These are phyloP conservation scores for Andricus curvator DNA, from an alignment of 2,888 invertebrate species.

Conservation along the genomic window DNA sequence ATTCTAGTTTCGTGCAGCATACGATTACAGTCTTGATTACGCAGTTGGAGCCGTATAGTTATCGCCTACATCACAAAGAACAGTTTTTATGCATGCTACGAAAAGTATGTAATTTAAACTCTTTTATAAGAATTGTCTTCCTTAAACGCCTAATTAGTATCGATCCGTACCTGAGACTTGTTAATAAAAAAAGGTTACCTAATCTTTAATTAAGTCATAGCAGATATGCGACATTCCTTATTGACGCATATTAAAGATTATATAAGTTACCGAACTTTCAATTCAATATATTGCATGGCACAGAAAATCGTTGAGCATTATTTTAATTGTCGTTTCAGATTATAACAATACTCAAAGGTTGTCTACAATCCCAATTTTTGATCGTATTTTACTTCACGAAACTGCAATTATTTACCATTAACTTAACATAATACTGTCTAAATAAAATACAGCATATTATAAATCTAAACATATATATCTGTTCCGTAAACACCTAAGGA, in stretches of 20 bases:
- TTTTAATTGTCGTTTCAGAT: not conserved
- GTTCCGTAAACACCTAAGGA: not conserved
- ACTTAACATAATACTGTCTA: not conserved
- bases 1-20: constrained; percentile 3
- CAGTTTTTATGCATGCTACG: not conserved
- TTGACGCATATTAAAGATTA: not conserved
- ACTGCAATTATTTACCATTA: constrained; percentile 1
- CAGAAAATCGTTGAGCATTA: not conserved
- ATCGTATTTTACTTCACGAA: not conserved
- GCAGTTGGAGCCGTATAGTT: not conserved
- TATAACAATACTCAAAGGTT: not conserved
- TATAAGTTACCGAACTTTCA: not conserved
- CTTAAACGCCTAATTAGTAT: constrained; percentile 51
- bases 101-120: constrained; percentile 8
- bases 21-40: constrained; percentile 51
- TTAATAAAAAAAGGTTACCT: constrained; percentile 1
- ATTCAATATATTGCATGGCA: not conserved
- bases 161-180: constrained; percentile 54
- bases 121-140: constrained; percentile 10
- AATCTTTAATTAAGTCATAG: not conserved
- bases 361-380: not conserved
- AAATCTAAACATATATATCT: not conserved
- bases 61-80: constrained; percentile 41
- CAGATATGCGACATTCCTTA: not conserved
- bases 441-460: not conserved